Percentiles rank a stretch among this genome's conserved stretches.
Conservation (phyloP, 1,140 invertebrate genomes). For the Scaptomyza hsui region DNA sequence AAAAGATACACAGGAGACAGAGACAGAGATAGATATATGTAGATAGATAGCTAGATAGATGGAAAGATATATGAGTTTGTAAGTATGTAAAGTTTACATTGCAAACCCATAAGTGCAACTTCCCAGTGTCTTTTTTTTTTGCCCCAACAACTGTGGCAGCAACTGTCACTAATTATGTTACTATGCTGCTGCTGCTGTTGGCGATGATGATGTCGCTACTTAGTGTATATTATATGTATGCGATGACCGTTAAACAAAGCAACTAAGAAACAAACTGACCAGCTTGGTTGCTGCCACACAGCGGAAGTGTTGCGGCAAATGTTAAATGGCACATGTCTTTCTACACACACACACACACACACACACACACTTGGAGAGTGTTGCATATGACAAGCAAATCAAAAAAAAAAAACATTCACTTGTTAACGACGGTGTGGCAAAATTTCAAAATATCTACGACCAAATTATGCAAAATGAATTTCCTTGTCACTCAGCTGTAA, state of each 20-base stretch:
- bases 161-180: conserved; percentile 66
- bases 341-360: conserved; percentile 20
- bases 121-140: conserved; percentile 35
- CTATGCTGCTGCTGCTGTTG: conserved; percentile 14
- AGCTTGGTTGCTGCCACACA: conserved; percentile 33
- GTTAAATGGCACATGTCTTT: conserved; percentile 61
- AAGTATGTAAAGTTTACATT: not conserved
- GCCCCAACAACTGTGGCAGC: conserved; percentile 38
- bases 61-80: too few relatives aligned
- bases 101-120: conserved; percentile 11
- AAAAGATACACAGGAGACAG: conserved; percentile 18
- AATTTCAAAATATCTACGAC: conserved; percentile 3
- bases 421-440: not conserved
- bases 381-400: conserved; percentile 11
- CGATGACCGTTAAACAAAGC: conserved; percentile 52
- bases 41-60: not conserved
- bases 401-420: conserved; percentile 15
- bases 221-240: conserved; percentile 60
- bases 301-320: conserved; percentile 47
- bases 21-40: not conserved
- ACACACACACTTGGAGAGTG: not conserved
- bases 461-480: not conserved
- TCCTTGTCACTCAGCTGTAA: not conserved
- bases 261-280: conserved; percentile 17
- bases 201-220: conserved; percentile 51